phyloP scores from a whole-genome alignment of 2,113 vertebrate genomes.

The Pluvianellus socialis region DNA sequence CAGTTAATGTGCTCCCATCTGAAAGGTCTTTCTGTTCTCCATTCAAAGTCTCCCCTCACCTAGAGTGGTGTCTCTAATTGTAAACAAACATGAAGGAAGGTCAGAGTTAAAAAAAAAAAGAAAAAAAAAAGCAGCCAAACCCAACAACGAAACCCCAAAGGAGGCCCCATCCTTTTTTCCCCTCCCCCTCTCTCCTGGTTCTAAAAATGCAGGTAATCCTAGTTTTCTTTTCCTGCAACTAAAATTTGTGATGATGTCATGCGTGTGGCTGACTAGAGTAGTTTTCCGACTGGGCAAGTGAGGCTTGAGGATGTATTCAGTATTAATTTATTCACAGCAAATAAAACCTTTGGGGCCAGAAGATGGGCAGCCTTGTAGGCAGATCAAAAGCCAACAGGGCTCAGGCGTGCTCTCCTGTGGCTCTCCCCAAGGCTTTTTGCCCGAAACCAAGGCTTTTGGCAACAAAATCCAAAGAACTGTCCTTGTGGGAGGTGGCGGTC shows the following conservation, averaged over 20 bases:
- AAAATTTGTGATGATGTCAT: slow-evolving; percentile 44
- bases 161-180: background rate
- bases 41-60: background rate
- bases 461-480: background rate
- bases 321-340: slow-evolving; percentile 39
- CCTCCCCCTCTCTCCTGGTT: background rate
- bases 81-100: slow-evolving; percentile 35
- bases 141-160: background rate
- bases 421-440: background rate
- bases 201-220: slow-evolving; percentile 49
- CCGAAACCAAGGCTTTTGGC: background rate
- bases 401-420: background rate
- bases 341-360: background rate
- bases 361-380: background rate
- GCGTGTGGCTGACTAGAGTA: background rate
- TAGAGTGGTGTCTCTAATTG: background rate
- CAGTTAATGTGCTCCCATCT: background rate
- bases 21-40: slow-evolving; percentile 26
- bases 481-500: background rate
- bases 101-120: background rate
- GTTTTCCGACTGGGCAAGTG: background rate
- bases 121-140: background rate
- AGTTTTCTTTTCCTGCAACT: slow-evolving; percentile 1
- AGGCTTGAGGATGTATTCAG: background rate
- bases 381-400: background rate